phyloP scores from a whole-genome alignment of 1,140 invertebrate species.

The Cheumatopsyche charites region DNA sequence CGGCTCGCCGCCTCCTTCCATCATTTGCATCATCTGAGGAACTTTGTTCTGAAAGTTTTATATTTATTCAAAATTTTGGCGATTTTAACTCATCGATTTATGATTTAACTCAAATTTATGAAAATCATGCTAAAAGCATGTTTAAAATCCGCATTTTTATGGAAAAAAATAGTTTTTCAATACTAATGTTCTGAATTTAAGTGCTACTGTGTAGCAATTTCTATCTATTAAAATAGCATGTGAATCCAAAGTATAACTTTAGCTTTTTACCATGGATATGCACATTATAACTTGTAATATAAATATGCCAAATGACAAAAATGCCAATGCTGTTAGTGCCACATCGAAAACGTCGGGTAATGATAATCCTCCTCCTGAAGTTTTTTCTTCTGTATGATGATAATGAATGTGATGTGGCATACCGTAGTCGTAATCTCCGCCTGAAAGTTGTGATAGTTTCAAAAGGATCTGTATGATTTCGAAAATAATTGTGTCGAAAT shows the following conservation, averaged over 20 bases:
- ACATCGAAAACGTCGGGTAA: slow-evolving; percentile 77
- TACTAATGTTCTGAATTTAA: slow-evolving; percentile 1
- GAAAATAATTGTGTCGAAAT: no score
- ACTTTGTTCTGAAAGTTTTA: slow-evolving; percentile 40
- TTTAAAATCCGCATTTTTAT: no score
- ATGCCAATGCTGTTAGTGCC: slow-evolving; percentile 77
- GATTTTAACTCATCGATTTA: no score
- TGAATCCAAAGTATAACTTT: no score
- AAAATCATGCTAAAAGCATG: no score
- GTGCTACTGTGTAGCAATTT: no score
- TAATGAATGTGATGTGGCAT: slow-evolving; percentile 39
- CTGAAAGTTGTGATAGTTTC: slow-evolving; percentile 6
- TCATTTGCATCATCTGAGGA: slow-evolving; percentile 43
- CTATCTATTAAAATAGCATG: no score
- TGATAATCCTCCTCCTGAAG: slow-evolving; percentile 57
- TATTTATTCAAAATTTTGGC: neutral
- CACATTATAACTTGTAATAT: slow-evolving; percentile 76
- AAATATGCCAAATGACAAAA: slow-evolving; percentile 79
- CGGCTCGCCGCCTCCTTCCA: slow-evolving; percentile 4
- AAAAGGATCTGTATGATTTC: no score
- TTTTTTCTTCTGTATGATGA: slow-evolving; percentile 26
- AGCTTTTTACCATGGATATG: slow-evolving; percentile 68
- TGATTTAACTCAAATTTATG: no score
- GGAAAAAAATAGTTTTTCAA: no score
- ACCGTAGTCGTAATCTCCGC: slow-evolving; percentile 41